Evolutionary conservation across 92 coral and sea anemone genomes (phyloP), one percentile per base, ranked within the genome.

Genomic region (Blastomussa wellsi): DNA sequence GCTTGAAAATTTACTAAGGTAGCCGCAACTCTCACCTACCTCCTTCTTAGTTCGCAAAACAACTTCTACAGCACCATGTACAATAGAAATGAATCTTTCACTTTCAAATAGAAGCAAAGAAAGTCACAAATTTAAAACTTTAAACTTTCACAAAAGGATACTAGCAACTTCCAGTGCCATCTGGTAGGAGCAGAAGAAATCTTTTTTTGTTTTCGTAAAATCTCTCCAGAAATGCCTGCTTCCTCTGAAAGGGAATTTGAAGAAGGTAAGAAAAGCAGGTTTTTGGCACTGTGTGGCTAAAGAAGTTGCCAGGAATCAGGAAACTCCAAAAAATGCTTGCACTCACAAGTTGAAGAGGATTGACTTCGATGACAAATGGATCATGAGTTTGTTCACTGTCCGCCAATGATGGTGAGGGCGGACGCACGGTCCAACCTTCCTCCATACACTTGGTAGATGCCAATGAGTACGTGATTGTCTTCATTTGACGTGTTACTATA

Each of bases 401-500:
- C 53, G 60, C 72, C 31, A 82, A 52, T 22, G 89, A 69, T 7
- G 98, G 99, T 39, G 96, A 87, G 38, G 82, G 76, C 14, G 99
- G 99, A 49, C 92, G 90, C 29, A 96, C 98, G 2, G 99, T 96
- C 99, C 99, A 96, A 0, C 99, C 99, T 84, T 96, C 99, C 76
- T 96, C 99, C 99, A 96, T 96, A 48, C 98, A 96, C 77, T 96
- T 96, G 24, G 99, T 92, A 28, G 99, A 96, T 2, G 99, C 98
- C 78, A 96, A 88, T 13, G 99, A 96, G 79, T 94, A 96, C 14
- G 95, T 93, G 32, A 96, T 91, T 32, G 98, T 94, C 86, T 96
- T 96, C 99, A 96, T 96, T 70, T 96, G 99, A 20, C 99, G 95
- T 17, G 98, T 95, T 80, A 95, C 99, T 96, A n/a, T n/a, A n/a